Percentiles rank a stretch among this genome's conserved stretches.
Conservation (phyloP, 2,888 invertebrate species). For the Drosophila nr. perissopoda region DNA sequence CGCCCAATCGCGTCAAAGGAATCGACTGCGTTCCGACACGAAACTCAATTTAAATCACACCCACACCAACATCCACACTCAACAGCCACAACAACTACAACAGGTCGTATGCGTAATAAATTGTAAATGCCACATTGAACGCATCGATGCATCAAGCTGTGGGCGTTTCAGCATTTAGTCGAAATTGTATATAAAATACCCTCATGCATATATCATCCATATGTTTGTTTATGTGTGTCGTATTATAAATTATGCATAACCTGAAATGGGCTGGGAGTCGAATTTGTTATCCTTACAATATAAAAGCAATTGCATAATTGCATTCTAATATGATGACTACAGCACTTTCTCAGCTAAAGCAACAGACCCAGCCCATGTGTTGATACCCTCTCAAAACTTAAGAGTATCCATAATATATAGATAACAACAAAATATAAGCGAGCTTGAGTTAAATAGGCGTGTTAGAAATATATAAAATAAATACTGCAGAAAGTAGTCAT, state of each 20-base stretch:
- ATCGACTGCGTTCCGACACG: constrained; percentile 30
- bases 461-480: not conserved
- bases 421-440: not conserved
- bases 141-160: constrained; percentile 34
- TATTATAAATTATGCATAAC: constrained; percentile 65
- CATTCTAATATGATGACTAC: constrained; percentile 71
- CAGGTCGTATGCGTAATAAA: constrained; percentile 51
- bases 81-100: constrained; percentile 4
- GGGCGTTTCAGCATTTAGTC: constrained; percentile 36
- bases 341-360: constrained; percentile 36
- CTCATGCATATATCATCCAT: constrained; percentile 8
- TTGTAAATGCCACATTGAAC: constrained; percentile 41
- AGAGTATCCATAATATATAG: too few relatives aligned
- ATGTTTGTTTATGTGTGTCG: constrained; percentile 9
- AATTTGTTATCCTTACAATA: constrained; percentile 31
- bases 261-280: constrained; percentile 20
- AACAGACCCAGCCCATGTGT: constrained; percentile 1
- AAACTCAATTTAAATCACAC: constrained; percentile 39
- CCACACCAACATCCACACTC: not conserved
- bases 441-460: too few relatives aligned
- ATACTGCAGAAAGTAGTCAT: not conserved
- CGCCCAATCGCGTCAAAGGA: constrained; percentile 26
- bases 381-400: constrained; percentile 10
- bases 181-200: constrained; percentile 16
- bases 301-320: constrained; percentile 72